Base-by-base conservation (phyloP, 2,888 invertebrate species). In the Chelonus formosanus region DNA sequence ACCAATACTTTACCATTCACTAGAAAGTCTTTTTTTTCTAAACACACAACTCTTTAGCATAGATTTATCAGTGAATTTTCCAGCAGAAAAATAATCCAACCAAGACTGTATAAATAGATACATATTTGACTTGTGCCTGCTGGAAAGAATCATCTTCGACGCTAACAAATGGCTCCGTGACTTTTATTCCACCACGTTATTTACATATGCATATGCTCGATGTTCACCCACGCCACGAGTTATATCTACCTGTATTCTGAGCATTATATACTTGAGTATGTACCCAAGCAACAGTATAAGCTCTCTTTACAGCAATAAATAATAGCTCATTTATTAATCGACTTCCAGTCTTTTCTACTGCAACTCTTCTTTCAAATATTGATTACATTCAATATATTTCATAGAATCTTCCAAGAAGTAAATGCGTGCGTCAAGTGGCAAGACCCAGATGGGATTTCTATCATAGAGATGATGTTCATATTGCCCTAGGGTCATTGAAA, bases 151-250 rank as follows among this genome's bases (percentile, higher is more conserved):
- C 65, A 71, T 72, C 68, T 65, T 63, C 59, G 69, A 67, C 66
- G 68, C 65, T 71, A 71, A 73, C 70, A 69, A 71, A 71, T 69
- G 70, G 67, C 68, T 57, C 60, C 64, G 69, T 67, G 67, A 68
- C 71, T 72, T 70, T 70, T 69, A 63, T 63, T 67, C 72, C 52
- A 61, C 45, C 45, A 54, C 60, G 35, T 65, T 65, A 65, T 62
- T 53, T 64, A 62, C 52, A 58, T 64, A 63, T 65, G 61, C 60
- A 63, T 48, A 56, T 64, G 45, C 58, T 45, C 31, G 45, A 40
- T 35, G 56, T 54, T 32, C 54, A 61, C 56, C 63, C 63, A 61
- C 52, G 64, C 67, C 53, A 57, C 69, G 59, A 63, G 70, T 65
- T 65, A 52, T 52, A 52, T 45, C 44, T 45, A 57, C 47, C 34